Base-by-base conservation (phyloP, 1,140 invertebrate genomes). In the Melipona quadrifasciata region DNA sequence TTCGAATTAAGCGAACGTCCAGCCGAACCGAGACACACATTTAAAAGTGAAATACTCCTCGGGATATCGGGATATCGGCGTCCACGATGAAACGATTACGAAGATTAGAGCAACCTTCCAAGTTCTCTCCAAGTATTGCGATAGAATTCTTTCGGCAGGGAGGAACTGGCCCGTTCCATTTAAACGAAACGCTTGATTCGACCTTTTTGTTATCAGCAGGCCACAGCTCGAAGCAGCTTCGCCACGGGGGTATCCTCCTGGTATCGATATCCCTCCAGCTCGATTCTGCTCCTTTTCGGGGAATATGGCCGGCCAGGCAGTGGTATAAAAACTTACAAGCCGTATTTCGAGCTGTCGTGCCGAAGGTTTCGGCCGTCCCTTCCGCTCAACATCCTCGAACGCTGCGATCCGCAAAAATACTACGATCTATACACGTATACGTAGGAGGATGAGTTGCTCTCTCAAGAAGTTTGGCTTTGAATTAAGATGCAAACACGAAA, bases 181-280 rank as follows among this genome's bases (percentile, higher is more conserved):
- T 34, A 31, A 55, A 19, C 24, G 51, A 71, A 68, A 64, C 53
- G 53, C 51, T 75, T 79, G 61, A 67, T 31, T 55, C 31, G 83
- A 85, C 89, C 82, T 90, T 91, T 91, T 88, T 86, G 90, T 91
- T 91, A 91, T 91, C 90, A 89, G 88, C 74, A n/a, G 64, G 39
- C 68, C 85, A 70, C 88, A 91, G 90, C 83, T 72, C 86, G 70
- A 34, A 58, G 73, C 78, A 75, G 79, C 68, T 80, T 71, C 27
- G 57, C 31, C 72, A 47, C 77, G 61, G 31, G 51, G 24, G 31
- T 67, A 67, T 3, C 65, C 76, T 34, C 64, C 19, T 34, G 73
- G 27, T 74, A 79, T 80, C 80, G 64, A 85, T 76, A 79, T 79
- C 80, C 53, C 53, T 6, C 12, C 5, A 55, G n/a, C 72, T 79